phyloP scores from a whole-genome alignment of 2,888 invertebrate species.

The Erebia ligea region DNA sequence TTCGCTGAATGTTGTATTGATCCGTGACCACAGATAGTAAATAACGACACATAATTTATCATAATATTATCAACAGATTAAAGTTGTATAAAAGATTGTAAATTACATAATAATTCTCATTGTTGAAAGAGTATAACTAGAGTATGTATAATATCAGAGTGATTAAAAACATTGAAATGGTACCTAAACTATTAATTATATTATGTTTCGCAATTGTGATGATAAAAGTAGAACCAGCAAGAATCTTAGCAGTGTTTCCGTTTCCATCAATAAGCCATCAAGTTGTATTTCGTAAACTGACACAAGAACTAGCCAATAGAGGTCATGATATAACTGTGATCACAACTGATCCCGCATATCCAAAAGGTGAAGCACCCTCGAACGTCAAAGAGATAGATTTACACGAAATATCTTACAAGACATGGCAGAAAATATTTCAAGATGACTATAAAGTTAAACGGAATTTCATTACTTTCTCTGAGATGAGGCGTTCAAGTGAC shows the following conservation, averaged over 20 bases:
- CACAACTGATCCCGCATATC: slow-evolving; percentile 55
- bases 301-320: slow-evolving; percentile 52
- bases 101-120: neutral
- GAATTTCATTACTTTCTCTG: neutral
- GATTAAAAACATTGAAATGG: neutral
- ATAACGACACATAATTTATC: neutral
- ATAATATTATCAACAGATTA: neutral
- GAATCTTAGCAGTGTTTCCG: slow-evolving; percentile 58
- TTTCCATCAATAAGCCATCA: slow-evolving; percentile 61
- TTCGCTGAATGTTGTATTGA: too few relatives aligned
- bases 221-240: slow-evolving; percentile 40
- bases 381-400: slow-evolving; percentile 59
- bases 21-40: too few relatives aligned
- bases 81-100: slow-evolving; percentile 6
- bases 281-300: slow-evolving; percentile 51
- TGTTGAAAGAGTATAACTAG: neutral
- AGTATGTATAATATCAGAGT: neutral
- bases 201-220: slow-evolving; percentile 13
- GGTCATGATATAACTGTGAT: slow-evolving; percentile 65
- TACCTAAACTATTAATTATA: neutral
- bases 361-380: slow-evolving; percentile 50
- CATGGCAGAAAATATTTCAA: slow-evolving; percentile 37
- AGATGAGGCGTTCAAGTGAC: neutral
- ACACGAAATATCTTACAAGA: slow-evolving; percentile 54
- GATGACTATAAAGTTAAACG: slow-evolving; percentile 26